Evolutionary conservation across 2,113 vertebrate species (phyloP), one percentile per base, ranked within the genome.

Genomic region (Solea senegalensis): DNA sequence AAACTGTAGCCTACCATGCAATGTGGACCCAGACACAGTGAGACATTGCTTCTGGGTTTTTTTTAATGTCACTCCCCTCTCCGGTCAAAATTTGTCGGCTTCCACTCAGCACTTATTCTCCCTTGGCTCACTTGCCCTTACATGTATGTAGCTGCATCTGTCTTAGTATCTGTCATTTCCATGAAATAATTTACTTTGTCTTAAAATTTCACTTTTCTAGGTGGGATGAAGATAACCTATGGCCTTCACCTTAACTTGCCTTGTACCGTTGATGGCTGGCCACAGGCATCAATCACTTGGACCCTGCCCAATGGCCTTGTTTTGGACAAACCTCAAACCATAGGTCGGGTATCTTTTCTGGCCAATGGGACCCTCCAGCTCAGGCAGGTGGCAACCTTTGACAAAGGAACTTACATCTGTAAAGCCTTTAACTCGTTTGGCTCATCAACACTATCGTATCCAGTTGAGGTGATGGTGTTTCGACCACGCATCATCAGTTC

Each of bases 381-480:
- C 10, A 83, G 67, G 67, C 90, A 92, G 26, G 86, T 90, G 1
- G 83, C 90, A 57, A 89, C 86, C 9, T 93, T 91, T 78, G 94
- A 95, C 81, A 89, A 92, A 74, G 92, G 94, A 53, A 93, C 89
- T 11, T 94, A 94, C 58, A 66, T 58, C 7, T 95, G 94, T 61
- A 92, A 91, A 78, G 94, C 93, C 9, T 85, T 84, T 8, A 95
- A 95, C 82, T 80, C 89, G 10, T 93, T 93, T 78, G 94, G 93
- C 27, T 92, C 82, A 0, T 89, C 93, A 12, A 80, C 85, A 3
- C 61, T 93, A 3, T 90, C 93, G 15, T 94, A 93, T 70, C 92
- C 94, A 40, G 90, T 95, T 7, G 68, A 83, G n/a, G 90, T 95
- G 39, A 91, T 91, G 87, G 92, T 94, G 52, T 91, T 91, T 61